These are phyloP conservation scores for Syngnathus typhle DNA, from an alignment of 2,113 vertebrate species.

Conservation along the genomic window DNA sequence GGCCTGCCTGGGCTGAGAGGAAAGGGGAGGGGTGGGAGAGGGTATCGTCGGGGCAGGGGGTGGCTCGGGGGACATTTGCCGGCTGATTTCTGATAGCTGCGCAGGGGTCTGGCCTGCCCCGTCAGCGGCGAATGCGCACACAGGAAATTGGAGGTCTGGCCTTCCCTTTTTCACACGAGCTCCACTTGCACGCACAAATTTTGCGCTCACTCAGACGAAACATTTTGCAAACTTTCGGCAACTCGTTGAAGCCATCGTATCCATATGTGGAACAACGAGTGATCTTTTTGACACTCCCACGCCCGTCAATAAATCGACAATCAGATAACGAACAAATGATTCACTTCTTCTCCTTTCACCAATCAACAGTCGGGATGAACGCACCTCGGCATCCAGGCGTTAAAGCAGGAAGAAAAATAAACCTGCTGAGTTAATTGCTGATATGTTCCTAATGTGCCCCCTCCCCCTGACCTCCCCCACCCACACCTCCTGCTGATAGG, in stretches of 20 bases:
- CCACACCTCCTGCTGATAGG: slow-evolving; percentile 66
- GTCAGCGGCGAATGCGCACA: slow-evolving; percentile 59
- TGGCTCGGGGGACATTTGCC: slow-evolving; percentile 57
- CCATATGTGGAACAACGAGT: neutral
- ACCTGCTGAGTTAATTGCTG: slow-evolving; percentile 72
- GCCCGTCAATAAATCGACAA: slow-evolving; percentile 10
- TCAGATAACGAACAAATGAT: slow-evolving; percentile 59
- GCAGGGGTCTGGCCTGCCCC: slow-evolving; percentile 54
- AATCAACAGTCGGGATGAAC: slow-evolving; percentile 57
- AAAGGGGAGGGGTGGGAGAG: slow-evolving; percentile 30
- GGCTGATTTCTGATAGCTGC: slow-evolving; percentile 67
- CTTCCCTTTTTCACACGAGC: slow-evolving; percentile 69
- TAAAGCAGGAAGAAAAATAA: slow-evolving; percentile 72
- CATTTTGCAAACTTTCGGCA: neutral
- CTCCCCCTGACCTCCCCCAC: slow-evolving; percentile 47
- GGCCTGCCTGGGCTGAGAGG: slow-evolving; percentile 48
- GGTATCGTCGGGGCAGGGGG: slow-evolving; percentile 56
- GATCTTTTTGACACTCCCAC: neutral
- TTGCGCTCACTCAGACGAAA: slow-evolving; percentile 29
- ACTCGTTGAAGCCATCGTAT: neutral
- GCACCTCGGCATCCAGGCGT: slow-evolving; percentile 61
- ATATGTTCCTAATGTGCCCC: slow-evolving; percentile 76
- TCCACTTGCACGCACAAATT: slow-evolving; percentile 48
- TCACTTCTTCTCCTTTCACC: slow-evolving; percentile 49
- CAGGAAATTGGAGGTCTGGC: slow-evolving; percentile 72